phyloP scores from a whole-genome alignment of 1,140 invertebrate species.

The Cryptotermes secundus region DNA sequence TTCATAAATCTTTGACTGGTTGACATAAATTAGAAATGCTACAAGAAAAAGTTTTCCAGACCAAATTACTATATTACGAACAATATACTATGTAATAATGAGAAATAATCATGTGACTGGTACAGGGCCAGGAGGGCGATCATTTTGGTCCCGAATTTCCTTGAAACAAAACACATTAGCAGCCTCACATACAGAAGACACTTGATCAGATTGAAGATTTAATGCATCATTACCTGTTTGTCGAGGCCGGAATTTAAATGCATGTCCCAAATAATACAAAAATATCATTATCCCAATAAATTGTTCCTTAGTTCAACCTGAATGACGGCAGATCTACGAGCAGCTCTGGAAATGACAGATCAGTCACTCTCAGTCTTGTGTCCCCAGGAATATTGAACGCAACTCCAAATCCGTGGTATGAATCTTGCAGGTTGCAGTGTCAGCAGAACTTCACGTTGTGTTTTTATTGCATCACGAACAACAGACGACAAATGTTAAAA shows the following conservation, averaged over 20 bases:
- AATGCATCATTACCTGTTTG: background rate
- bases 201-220: background rate
- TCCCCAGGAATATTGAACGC: background rate
- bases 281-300: background rate
- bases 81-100: background rate
- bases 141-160: background rate
- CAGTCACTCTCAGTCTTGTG: background rate
- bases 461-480: too few relatives aligned
- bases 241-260: background rate
- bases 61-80: conserved; percentile 4
- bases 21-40: background rate
- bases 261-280: background rate
- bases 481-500: too few relatives aligned
- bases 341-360: background rate
- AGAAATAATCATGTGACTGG: background rate
- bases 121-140: background rate
- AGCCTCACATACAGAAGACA: background rate
- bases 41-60: background rate
- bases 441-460: too few relatives aligned
- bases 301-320: background rate
- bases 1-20: background rate
- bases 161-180: conserved; percentile 17
- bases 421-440: too few relatives aligned
- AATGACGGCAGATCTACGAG: background rate
- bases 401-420: too few relatives aligned